Conservation (phyloP, 2,113 vertebrate genomes). For the Edolisoma coerulescens region DNA sequence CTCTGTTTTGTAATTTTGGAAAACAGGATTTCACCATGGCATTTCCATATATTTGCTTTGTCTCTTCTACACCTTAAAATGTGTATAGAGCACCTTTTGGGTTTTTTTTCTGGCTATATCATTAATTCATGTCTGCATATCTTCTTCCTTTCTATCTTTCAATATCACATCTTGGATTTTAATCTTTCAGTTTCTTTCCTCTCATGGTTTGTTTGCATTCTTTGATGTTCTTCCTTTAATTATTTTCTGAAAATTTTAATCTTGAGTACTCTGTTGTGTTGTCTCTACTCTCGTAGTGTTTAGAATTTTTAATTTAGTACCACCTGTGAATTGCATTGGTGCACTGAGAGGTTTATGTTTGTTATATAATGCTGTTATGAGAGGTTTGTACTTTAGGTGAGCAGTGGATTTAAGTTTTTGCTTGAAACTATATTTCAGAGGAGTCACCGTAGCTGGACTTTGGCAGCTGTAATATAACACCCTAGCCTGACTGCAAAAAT, state of each 20-base stretch:
- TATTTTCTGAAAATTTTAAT: neutral
- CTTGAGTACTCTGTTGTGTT: neutral
- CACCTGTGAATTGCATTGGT: neutral
- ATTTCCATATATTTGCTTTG: neutral
- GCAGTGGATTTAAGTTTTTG: slow-evolving; percentile 8
- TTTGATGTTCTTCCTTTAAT: neutral
- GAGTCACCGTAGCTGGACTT: neutral
- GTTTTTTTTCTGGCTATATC: neutral
- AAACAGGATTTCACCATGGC: neutral
- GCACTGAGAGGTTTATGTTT: slow-evolving; percentile 30
- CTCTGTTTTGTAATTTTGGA: neutral
- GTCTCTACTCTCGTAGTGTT: neutral
- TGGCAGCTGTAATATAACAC: slow-evolving; percentile 7
- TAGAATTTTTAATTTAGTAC: slow-evolving; percentile 5
- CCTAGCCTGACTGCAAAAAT: neutral
- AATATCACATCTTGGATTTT: neutral
- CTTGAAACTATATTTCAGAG: slow-evolving; percentile 14
- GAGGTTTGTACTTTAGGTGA: neutral
- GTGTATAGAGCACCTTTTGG: neutral
- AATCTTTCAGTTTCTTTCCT: neutral
- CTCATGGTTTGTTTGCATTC: neutral
- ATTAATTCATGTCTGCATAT: neutral
- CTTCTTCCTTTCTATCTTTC: neutral
- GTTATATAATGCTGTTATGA: slow-evolving; percentile 30
- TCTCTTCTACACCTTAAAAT: neutral